Evolutionary conservation across 35 echinoderm and acorn worm genomes (phyloP).

Genomic region (Ophioderma brevispina): DNA sequence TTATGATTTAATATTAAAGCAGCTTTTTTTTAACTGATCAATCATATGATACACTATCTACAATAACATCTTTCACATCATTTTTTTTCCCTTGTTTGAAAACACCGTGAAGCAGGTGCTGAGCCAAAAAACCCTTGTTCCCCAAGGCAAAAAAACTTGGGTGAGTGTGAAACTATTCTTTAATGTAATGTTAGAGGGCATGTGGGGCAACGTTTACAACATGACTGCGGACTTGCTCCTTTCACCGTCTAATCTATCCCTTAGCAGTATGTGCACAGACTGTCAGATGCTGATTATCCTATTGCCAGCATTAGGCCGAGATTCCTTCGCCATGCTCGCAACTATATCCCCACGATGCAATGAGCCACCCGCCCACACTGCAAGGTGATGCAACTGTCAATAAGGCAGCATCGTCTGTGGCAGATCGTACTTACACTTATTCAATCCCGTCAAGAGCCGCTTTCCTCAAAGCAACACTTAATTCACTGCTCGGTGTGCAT

Average conservation of each 20-base stretch:
- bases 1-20: too few relatives aligned
- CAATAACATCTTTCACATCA: not conserved
- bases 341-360: not conserved
- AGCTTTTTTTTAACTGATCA: too few relatives aligned
- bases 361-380: not conserved
- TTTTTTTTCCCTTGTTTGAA: not conserved
- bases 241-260: constrained; percentile 2
- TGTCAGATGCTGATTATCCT: constrained; percentile 9
- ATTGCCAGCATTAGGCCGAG: not conserved
- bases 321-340: not conserved
- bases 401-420: not conserved
- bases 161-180: not conserved
- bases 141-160: not conserved
- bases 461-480: constrained; percentile 6
- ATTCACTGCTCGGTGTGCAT: constrained; percentile 1
- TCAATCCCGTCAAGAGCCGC: constrained; percentile 6
- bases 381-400: not conserved
- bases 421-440: not conserved
- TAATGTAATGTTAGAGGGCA: constrained; percentile 13
- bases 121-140: not conserved
- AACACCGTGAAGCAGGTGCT: not conserved
- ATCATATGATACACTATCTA: too few relatives aligned
- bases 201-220: constrained; percentile 5
- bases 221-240: constrained; percentile 12
- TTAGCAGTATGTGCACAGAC: constrained; percentile 3